A percentile compares a stretch with the other conserved stretches of the same genome.
Evolutionary conservation across 2,888 invertebrate species (phyloP).

Genomic region (Ptilodon capucinus): DNA sequence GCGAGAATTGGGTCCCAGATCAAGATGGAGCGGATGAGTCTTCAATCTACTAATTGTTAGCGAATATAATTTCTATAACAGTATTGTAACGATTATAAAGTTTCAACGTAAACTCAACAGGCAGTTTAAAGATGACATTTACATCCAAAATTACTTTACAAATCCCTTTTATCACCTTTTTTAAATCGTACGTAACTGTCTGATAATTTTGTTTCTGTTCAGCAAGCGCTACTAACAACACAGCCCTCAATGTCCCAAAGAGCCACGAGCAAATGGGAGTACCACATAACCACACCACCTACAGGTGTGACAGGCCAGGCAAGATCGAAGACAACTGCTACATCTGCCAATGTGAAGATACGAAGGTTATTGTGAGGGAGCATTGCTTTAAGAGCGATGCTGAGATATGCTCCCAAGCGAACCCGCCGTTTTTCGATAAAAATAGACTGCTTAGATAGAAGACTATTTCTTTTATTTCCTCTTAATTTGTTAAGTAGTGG

Average conservation of each 20-base stretch:
- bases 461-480: not conserved
- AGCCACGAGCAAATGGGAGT: slow-evolving; percentile 1
- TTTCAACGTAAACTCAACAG: too few species aligned
- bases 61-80: too few species aligned
- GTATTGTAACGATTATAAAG: too few species aligned
- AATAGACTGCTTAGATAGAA: slow-evolving; percentile 9
- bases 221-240: slow-evolving; percentile 14
- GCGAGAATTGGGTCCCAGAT: too few species aligned
- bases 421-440: slow-evolving; percentile 45
- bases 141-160: too few species aligned
- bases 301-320: slow-evolving; percentile 46
- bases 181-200: too few species aligned
- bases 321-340: slow-evolving; percentile 53
- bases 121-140: too few species aligned
- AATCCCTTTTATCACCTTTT: too few species aligned
- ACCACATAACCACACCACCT: slow-evolving; percentile 47
- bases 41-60: too few species aligned
- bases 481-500: slow-evolving; percentile 4
- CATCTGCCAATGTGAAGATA: slow-evolving; percentile 57
- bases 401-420: slow-evolving; percentile 35
- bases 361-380: slow-evolving; percentile 46
- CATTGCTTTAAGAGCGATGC: slow-evolving; percentile 60
- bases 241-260: slow-evolving; percentile 1
- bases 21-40: too few species aligned
- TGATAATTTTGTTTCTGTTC: slow-evolving; percentile 11